Percentiles rank a stretch among this genome's conserved stretches.
Evolutionary conservation across 2,888 invertebrate genomes (phyloP).

Genomic region (Caenorhabditis becei): DNA sequence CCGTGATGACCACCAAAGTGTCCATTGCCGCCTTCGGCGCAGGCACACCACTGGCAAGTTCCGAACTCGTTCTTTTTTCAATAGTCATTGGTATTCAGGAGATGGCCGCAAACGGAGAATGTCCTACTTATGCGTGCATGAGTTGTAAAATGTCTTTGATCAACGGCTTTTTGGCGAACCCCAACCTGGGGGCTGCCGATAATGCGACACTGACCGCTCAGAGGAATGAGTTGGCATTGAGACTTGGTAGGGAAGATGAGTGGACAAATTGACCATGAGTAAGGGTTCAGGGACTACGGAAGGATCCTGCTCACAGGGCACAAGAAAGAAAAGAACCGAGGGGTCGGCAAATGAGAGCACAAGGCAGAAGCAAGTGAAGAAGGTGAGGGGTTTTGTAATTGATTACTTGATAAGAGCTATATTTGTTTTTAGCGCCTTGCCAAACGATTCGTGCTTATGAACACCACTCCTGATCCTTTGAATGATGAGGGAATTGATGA

Average conservation of each 20-base stretch:
- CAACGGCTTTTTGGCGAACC: constrained; percentile 62
- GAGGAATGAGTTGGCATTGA: constrained; percentile 37
- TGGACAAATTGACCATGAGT: neutral
- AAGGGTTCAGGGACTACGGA: constrained; percentile 35
- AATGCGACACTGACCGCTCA: constrained; percentile 49
- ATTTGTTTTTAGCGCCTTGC: constrained; percentile 24
- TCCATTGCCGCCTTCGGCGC: constrained; percentile 44
- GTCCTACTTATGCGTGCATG: constrained; percentile 61
- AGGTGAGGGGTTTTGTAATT: no score
- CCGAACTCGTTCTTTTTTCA: constrained; percentile 15
- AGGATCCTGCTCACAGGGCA: constrained; percentile 31
- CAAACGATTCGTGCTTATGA: constrained; percentile 37
- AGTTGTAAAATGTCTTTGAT: constrained; percentile 68
- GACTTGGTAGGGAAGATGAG: constrained; percentile 16
- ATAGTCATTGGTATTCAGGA: constrained; percentile 36
- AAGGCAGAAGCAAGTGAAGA: neutral
- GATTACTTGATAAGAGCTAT: neutral
- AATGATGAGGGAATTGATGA: constrained; percentile 28
- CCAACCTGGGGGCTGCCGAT: constrained; percentile 43
- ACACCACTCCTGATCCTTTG: constrained; percentile 33
- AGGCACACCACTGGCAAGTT: constrained; percentile 46
- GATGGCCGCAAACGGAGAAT: constrained; percentile 42
- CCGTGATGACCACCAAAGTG: constrained; percentile 49
- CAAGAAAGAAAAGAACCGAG: constrained; percentile 27
- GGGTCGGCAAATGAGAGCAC: constrained; percentile 8